A percentile compares a stretch with the other conserved stretches of the same genome.
Conservation (phyloP, 2,888 invertebrate species). For the Cephus pygmeus region DNA sequence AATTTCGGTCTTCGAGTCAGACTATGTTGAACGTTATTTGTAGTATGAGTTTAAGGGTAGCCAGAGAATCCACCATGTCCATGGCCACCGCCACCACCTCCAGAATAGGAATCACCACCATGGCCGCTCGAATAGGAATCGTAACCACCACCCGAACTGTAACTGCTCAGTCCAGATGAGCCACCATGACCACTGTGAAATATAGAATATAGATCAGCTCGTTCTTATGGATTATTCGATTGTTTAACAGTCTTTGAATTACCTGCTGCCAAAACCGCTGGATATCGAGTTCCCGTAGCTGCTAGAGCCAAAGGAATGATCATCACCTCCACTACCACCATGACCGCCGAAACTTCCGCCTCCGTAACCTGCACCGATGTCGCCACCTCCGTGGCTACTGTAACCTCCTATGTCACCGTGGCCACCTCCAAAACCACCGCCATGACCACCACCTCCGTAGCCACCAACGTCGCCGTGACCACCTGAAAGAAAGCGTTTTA, state of each 20-base stretch:
- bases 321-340: slow-evolving; percentile 12
- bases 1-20: neutral
- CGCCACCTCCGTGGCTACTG: slow-evolving; percentile 7
- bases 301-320: slow-evolving; percentile 23
- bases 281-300: slow-evolving; percentile 41
- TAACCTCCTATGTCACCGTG: slow-evolving; percentile 4
- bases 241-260: slow-evolving; percentile 5
- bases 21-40: neutral
- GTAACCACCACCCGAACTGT: slow-evolving; percentile 38
- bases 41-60: slow-evolving; percentile 37
- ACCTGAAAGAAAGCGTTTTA: neutral
- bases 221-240: neutral
- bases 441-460: slow-evolving; percentile 17
- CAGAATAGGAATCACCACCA: slow-evolving; percentile 24
- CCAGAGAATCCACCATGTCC: slow-evolving; percentile 46
- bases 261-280: slow-evolving; percentile 49
- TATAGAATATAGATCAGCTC: neutral
- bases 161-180: slow-evolving; percentile 30
- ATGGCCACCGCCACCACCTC: slow-evolving; percentile 22
- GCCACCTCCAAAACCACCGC: slow-evolving; percentile 2
- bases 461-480: slow-evolving; percentile 13
- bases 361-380: slow-evolving; percentile 15
- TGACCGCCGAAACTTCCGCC: slow-evolving; percentile 17
- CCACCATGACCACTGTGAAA: slow-evolving; percentile 22
- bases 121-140: slow-evolving; percentile 37